Conservation (phyloP, 1,140 invertebrate species). For the Drosophila kohkoa region DNA sequence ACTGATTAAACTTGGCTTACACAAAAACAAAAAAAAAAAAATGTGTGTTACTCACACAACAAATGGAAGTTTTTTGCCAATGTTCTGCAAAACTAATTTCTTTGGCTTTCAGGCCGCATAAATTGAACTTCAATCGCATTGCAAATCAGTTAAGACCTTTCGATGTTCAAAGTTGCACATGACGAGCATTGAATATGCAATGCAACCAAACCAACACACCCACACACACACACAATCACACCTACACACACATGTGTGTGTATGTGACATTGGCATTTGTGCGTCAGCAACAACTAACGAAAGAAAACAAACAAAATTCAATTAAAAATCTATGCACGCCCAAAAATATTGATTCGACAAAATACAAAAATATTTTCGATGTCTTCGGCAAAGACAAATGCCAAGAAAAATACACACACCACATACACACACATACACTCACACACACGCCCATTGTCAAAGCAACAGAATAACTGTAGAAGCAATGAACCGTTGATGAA, state of each 20-base stretch:
- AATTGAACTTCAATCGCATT: slow-evolving; percentile 13
- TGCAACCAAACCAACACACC: not conserved
- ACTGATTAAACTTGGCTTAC: not conserved
- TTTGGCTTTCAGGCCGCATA: not conserved
- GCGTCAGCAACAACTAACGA: slow-evolving; percentile 44
- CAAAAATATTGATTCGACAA: slow-evolving; percentile 66
- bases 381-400: slow-evolving; percentile 44
- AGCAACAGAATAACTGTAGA: slow-evolving; percentile 28
- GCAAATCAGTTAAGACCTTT: slow-evolving; percentile 19
- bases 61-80: not conserved
- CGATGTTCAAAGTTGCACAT: slow-evolving; percentile 12
- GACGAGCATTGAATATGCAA: slow-evolving; percentile 16
- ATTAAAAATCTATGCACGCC: slow-evolving; percentile 78
- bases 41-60: not conserved
- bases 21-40: not conserved
- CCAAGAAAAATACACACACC: slow-evolving; percentile 29
- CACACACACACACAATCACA: slow-evolving; percentile 1
- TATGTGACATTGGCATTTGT: slow-evolving; percentile 24
- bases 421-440: slow-evolving; percentile 1
- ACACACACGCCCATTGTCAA: not conserved
- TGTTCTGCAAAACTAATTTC: slow-evolving; percentile 4
- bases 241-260: slow-evolving; percentile 24
- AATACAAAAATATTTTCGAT: slow-evolving; percentile 45
- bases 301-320: slow-evolving; percentile 56
- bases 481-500: slow-evolving; percentile 29